Base-by-base conservation (phyloP, 2,888 invertebrate genomes). In the Tiphia femorata region DNA sequence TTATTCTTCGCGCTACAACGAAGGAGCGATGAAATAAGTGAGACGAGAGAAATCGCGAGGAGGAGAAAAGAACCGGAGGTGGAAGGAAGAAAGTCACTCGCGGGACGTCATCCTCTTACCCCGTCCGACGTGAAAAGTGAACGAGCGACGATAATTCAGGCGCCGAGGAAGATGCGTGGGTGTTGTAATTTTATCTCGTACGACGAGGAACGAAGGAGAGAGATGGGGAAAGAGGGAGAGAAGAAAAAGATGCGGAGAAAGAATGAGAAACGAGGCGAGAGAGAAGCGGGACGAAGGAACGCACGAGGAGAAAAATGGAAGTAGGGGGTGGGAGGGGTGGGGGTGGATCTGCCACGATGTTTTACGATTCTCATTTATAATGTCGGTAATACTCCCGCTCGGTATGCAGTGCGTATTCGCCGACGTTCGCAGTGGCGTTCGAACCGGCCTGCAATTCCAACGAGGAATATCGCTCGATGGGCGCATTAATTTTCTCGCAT, bases 321-420 rank as follows among this genome's bases (percentile, higher is more conserved):
- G 35, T 8, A 25, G 25, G 8, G 25, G 35, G n/a, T n/a, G 35
- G 12, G 35, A 35, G 12, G 25, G 25, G 25, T 5, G 33, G 14
- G 14, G 27, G 42, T 27, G 42, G 27, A 43, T 27, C 25, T 43
- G 42, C 27, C 42, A 43, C 25, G 65, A 70, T 71, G 70, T 70
- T 73, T 74, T 72, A 73, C 63, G 72, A 74, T 74, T 70, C 71
- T 60, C 74, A 71, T 74, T 74, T 67, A 71, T 74, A 73, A 74
- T 65, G 66, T 50, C 50, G 67, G 65, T 74, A 73, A 74, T 72
- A 69, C 68, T 72, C n/a, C 63, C 61, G 67, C 62, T 69, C 69
- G 60, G 71, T 70, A 70, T 70, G 73, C 70, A 66, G 58, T 63
- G 59, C 70, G 70, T 68, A 68, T 65, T 58, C 62, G 56, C 42